phyloP scores from a whole-genome alignment of 2,888 invertebrate genomes.

The Herminia tarsipennalis region DNA sequence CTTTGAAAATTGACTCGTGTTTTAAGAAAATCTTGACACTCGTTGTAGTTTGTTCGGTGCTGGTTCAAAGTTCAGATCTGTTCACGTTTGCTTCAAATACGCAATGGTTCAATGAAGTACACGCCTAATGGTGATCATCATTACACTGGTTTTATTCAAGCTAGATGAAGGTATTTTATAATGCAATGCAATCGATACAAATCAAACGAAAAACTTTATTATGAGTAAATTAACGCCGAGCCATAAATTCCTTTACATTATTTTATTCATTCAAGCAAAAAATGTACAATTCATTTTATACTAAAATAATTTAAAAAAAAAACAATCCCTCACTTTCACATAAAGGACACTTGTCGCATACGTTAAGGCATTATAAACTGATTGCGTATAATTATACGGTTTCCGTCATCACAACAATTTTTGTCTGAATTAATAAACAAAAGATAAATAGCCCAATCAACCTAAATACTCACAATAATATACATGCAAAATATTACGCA shows the following conservation, averaged over 20 bases:
- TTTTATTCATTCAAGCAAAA: too few relatives aligned
- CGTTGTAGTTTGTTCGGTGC: constrained; percentile 49
- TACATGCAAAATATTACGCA: constrained; percentile 10
- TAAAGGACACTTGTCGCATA: too few relatives aligned
- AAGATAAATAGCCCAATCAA: neutral
- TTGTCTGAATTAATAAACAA: neutral
- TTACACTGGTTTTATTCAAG: too few relatives aligned
- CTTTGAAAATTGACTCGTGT: constrained; percentile 70
- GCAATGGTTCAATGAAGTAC: neutral
- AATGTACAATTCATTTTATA: too few relatives aligned
- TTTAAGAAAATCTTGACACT: constrained; percentile 66
- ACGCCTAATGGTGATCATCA: neutral
- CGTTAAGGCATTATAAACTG: too few relatives aligned
- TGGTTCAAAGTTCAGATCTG: constrained; percentile 34
- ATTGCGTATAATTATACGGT: neutral
- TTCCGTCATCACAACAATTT: neutral
- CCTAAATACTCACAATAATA: neutral
- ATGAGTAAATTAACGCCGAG: too few relatives aligned
- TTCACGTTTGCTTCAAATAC: neutral
- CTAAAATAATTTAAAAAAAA: too few relatives aligned
- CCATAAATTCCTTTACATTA: too few relatives aligned
- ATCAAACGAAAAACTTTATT: too few relatives aligned
- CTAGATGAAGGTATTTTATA: too few relatives aligned
- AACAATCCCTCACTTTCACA: too few relatives aligned
- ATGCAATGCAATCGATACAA: too few relatives aligned